These are phyloP conservation scores for Cydia fagiglandana DNA, from an alignment of 1,140 invertebrate genomes.

Conservation along the genomic window DNA sequence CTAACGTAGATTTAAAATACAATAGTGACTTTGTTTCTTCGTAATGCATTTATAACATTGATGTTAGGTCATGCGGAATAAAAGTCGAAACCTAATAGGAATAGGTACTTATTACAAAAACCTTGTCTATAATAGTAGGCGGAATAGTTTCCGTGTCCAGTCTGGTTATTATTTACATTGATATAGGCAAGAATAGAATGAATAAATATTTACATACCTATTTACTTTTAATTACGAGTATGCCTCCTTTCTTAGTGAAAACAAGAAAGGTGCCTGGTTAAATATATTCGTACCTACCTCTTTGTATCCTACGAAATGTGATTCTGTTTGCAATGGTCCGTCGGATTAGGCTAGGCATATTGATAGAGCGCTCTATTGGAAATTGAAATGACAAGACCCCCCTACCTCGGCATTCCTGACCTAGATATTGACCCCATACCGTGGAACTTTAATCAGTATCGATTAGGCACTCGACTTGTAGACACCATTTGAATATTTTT, in stretches of 20 bases:
- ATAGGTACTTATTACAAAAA: too few species aligned
- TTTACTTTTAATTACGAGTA: too few species aligned
- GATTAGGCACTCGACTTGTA: slow-evolving; percentile 14
- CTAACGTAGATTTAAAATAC: background rate
- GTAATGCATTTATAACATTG: background rate
- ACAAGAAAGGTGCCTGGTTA: too few species aligned
- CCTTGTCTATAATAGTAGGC: too few species aligned
- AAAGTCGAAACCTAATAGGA: background rate
- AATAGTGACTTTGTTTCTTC: background rate
- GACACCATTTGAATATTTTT: background rate
- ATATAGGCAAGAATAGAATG: too few species aligned
- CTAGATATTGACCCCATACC: slow-evolving; percentile 30
- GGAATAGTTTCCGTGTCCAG: too few species aligned
- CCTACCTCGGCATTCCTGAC: slow-evolving; percentile 14
- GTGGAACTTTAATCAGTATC: slow-evolving; percentile 31
- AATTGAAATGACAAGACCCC: slow-evolving; percentile 14
- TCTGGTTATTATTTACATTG: too few species aligned
- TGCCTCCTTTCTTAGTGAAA: too few species aligned
- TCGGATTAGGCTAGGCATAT: slow-evolving; percentile 4
- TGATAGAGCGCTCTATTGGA: background rate
- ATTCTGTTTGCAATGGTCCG: background rate
- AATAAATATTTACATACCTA: too few species aligned
- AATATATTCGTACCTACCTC: too few species aligned
- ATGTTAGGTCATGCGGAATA: background rate
- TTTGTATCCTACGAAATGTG: too few species aligned